Base-by-base conservation (phyloP, 2,888 invertebrate species). In the Chalcis sispes region DNA sequence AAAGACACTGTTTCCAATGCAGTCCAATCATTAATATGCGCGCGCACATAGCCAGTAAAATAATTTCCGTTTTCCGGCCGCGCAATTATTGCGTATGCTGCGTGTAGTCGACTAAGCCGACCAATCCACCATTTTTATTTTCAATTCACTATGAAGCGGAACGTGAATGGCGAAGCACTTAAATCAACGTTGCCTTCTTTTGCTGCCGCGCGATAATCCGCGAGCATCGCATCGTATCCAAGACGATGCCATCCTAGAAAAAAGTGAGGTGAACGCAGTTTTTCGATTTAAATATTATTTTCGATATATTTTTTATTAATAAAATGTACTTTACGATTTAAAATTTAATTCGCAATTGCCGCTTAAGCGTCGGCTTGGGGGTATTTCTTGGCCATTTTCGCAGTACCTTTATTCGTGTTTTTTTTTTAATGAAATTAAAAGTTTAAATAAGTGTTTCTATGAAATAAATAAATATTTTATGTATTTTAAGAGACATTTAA, bases 151-250 rank as follows among this genome's bases (percentile, higher is more conserved):
- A 23, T 4, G 29, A 23, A 59, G 54, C 67, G 46, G 20, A 50
- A 27, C 52, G 66, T 54, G 74, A 67, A 75, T 75, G 74, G 75
- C 70, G 70, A 65, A 56, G 54, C 48, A 25, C 25, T 27, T 15
- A 4, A 13, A 42, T 4, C 25, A 46, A 40, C 50, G 61, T 25
- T 32, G 65, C 25, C 25, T 32, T n/a, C 3, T 40, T 25, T 36
- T n/a, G n/a, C n/a, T n/a, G n/a, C n/a, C 20, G 40, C 18, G 52
- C 56, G 64, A 40, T 8, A 65, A 75, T 75, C 75, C 65, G 58
- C 58, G 65, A 71, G 54, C 71, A 75, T 75, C 75, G 65, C 18
- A n/a, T n/a, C 65, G 42, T 5, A 3, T 40, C 20, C 18, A 20
- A 13, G 20, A 71, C 32, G 46, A 65, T 75, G 75, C 52, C 71